Percentiles rank a stretch among this genome's conserved stretches.
These are phyloP conservation scores for Drosophila nigricruria DNA, from an alignment of 2,888 invertebrate species.

Conservation along the genomic window DNA sequence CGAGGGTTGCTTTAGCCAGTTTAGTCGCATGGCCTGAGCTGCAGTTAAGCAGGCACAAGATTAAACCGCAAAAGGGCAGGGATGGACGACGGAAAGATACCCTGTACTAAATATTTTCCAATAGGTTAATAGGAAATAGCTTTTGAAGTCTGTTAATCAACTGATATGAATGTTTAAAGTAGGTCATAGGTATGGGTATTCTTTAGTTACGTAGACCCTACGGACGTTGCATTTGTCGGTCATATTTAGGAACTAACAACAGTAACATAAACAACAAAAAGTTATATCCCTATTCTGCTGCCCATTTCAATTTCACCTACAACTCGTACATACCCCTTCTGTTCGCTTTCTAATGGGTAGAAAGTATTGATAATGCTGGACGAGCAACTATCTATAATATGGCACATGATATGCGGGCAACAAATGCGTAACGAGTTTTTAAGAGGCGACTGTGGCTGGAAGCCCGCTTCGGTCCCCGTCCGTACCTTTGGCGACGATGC, in stretches of 20 bases:
- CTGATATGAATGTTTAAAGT: neutral
- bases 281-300: neutral
- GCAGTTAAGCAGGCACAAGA: constrained; percentile 1
- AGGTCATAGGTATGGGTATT: too few relatives aligned
- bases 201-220: too few relatives aligned
- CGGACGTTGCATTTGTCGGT: too few relatives aligned
- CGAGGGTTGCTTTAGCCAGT: constrained; percentile 32
- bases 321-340: neutral
- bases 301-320: neutral
- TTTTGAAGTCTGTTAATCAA: neutral
- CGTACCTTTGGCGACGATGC: neutral
- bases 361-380: constrained; percentile 17
- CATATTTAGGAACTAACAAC: too few relatives aligned
- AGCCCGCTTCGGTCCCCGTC: neutral
- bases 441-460: constrained; percentile 11
- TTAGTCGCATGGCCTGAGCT: constrained; percentile 3
- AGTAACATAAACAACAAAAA: too few relatives aligned
- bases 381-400: constrained; percentile 24
- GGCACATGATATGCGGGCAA: constrained; percentile 40
- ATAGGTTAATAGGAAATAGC: too few relatives aligned
- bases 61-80: neutral
- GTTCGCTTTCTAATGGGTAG: constrained; percentile 5
- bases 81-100: neutral
- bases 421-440: constrained; percentile 27
- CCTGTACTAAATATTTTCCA: neutral